Conservation (phyloP, 2,888 invertebrate genomes). For the Graphium colonna region DNA sequence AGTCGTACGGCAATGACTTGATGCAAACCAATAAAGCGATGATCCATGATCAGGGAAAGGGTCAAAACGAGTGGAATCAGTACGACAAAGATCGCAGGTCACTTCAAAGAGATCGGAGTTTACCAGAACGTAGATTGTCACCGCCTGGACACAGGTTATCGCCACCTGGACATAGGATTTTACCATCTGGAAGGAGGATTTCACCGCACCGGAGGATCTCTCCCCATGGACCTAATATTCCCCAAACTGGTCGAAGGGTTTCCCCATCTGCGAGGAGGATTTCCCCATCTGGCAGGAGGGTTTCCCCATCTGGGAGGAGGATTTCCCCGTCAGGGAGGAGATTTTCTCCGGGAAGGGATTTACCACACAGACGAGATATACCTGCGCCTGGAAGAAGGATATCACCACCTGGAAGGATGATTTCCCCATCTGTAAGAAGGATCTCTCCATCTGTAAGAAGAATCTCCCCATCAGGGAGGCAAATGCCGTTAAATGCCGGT, state of each 20-base stretch:
- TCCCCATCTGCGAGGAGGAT: conserved; percentile 27
- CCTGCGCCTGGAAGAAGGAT: conserved; percentile 31
- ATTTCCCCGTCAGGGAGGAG: conserved; percentile 13
- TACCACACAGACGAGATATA: conserved; percentile 15
- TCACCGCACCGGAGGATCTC: conserved; percentile 23
- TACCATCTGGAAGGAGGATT: conserved; percentile 26
- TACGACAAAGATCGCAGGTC: conserved; percentile 16
- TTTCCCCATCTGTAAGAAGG: conserved; percentile 28
- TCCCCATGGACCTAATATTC: conserved; percentile 14
- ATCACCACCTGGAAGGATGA: conserved; percentile 28
- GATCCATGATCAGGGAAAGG: neutral
- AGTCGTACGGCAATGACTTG: conserved; percentile 4
- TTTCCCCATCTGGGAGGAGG: conserved; percentile 10
- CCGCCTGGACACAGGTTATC: conserved; percentile 26
- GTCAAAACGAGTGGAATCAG: neutral
- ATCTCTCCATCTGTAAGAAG: conserved; percentile 29
- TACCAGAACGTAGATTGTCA: conserved; percentile 20
- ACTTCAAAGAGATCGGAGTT: conserved; percentile 4
- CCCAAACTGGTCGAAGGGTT: conserved; percentile 28
- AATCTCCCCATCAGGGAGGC: conserved; percentile 15
- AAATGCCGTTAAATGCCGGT: too few species aligned
- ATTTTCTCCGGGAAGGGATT: neutral
- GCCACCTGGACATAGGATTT: neutral
- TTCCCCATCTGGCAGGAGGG: conserved; percentile 25
- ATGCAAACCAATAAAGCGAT: conserved; percentile 7